These are phyloP conservation scores for Gymnocypris eckloni DNA, from an alignment of 2,797 vertebrate genomes.

Conservation along the genomic window DNA sequence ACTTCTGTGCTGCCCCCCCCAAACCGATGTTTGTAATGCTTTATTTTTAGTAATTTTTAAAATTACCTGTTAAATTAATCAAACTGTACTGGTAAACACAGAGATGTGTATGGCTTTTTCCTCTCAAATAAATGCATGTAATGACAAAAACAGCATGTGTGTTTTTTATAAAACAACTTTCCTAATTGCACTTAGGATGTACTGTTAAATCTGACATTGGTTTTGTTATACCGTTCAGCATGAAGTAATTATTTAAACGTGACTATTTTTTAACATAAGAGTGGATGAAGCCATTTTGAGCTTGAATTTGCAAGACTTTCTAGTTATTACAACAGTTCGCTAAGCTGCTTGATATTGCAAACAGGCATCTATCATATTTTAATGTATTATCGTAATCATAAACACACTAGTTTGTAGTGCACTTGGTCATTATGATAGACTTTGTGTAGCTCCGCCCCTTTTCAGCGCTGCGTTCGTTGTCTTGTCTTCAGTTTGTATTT, in stretches of 20 bases:
- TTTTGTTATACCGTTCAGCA: neutral
- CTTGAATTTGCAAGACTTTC: neutral
- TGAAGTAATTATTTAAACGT: neutral
- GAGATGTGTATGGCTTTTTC: constrained; percentile 80
- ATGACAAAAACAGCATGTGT: constrained; percentile 64
- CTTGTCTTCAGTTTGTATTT: no score
- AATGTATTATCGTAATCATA: neutral
- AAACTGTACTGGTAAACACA: constrained; percentile 80
- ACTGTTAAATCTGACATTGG: neutral
- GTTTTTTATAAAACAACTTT: neutral
- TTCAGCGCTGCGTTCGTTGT: no score
- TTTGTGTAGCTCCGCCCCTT: no score
- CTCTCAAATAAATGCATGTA: constrained; percentile 86
- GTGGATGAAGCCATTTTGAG: neutral
- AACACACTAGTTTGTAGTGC: neutral
- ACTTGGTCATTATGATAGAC: no score
- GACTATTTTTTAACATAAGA: neutral
- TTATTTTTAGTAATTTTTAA: constrained; percentile 83
- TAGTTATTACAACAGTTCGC: neutral
- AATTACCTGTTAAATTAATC: constrained; percentile 83
- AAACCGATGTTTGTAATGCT: constrained; percentile 77
- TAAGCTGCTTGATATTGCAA: neutral
- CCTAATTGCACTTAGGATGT: neutral
- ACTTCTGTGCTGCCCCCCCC: constrained; percentile 59
- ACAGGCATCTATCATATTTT: neutral